Base-by-base conservation (phyloP, 2,888 invertebrate genomes). In the Pseudeuparius sepicola region DNA sequence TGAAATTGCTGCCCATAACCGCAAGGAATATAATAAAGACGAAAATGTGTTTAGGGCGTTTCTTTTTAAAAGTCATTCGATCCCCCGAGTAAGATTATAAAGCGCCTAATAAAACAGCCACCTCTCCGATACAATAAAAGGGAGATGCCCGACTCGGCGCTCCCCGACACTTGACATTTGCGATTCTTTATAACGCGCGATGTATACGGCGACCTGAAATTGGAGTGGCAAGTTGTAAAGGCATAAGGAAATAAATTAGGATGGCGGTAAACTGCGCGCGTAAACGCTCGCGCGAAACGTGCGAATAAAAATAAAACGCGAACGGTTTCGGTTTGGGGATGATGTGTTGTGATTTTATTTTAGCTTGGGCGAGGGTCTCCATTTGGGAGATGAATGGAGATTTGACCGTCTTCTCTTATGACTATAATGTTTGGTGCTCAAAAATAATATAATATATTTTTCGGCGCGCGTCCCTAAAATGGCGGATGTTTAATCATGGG, bases 21-120 rank as follows among this genome's bases (percentile, higher is more conserved):
- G 44, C 51, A 46, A 51, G 49, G 44, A 55, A 55, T 55, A 56
- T 56, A 55, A 56, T 53, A 56, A 56, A 55, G 53, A 54, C 48
- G 52, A 52, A 47, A 51, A 51, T 47, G 52, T n/a, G n/a, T 52
- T 51, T 49, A 50, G 49, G 47, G 52, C 53, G 49, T 53, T 54
- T 53, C 53, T 52, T 54, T 54, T 55, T 54, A 54, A 54, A 55
- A 56, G 55, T 55, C 54, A 47, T 52, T 51, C 38, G 45, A 40
- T 50, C 49, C 47, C 51, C 44, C 51, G 51, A 46, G 51, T 50
- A 49, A 52, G 55, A 55, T 56, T 55, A 54, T 56, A 56, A 56
- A 56, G 52, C 51, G 45, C 46, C 52, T 47, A 54, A 55, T 55
- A 55, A 56, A 55, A 55, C 52, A 53, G 52, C 50, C 53, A 55